Evolutionary conservation across 2,797 vertebrate genomes (phyloP).

Genomic region (Pelobates cultripes): DNA sequence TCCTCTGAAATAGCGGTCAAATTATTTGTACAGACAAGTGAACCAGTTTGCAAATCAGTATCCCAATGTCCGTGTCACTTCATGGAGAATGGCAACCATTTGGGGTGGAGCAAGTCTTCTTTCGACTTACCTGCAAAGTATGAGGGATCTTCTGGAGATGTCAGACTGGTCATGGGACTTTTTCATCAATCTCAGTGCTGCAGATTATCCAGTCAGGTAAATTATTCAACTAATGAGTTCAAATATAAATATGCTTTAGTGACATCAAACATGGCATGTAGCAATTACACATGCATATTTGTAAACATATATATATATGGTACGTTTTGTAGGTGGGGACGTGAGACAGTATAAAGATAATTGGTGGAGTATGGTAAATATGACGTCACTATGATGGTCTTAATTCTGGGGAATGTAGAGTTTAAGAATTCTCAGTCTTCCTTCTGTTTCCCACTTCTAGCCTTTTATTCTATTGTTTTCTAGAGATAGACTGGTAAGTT

Average conservation of each 20-base stretch:
- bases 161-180: slow-evolving; percentile 97
- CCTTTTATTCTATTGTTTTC: no score
- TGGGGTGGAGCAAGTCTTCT: slow-evolving; percentile 97
- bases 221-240: neutral
- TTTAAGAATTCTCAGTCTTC: no score
- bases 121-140: slow-evolving; percentile 94
- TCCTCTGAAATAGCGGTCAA: slow-evolving; percentile 81
- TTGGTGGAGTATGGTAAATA: no score
- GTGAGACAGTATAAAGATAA: no score
- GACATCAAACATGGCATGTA: no score
- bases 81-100: slow-evolving; percentile 98
- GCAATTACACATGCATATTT: no score
- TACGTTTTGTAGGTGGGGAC: no score
- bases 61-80: slow-evolving; percentile 88
- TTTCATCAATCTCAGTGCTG: slow-evolving; percentile 98
- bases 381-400: no score
- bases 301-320: no score
- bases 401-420: no score
- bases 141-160: slow-evolving; percentile 94
- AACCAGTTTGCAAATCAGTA: slow-evolving; percentile 82
- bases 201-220: slow-evolving; percentile 98
- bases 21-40: slow-evolving; percentile 93
- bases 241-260: neutral
- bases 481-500: no score
- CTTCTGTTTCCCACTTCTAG: no score